A percentile compares a stretch with the other conserved stretches of the same genome.
Conservation (phyloP, 1,140 invertebrate genomes). For the Heliconius eleuchia region DNA sequence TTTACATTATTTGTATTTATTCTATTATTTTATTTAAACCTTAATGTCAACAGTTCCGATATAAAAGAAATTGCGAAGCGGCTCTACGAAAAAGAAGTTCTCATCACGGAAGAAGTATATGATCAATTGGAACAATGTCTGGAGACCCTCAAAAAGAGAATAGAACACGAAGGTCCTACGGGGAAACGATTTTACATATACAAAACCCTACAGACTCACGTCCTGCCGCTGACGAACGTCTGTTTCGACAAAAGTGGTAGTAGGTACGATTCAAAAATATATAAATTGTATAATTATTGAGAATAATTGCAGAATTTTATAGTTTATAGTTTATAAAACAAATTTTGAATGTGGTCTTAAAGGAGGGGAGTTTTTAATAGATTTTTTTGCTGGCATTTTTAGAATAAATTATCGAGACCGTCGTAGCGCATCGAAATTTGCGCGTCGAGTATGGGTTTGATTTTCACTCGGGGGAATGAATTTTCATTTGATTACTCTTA, state of each 20-base stretch:
- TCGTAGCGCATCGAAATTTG: too few relatives aligned
- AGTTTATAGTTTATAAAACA: too few relatives aligned
- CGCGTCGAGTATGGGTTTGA: not conserved
- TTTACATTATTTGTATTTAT: too few relatives aligned
- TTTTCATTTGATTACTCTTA: not conserved
- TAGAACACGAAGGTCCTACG: slow-evolving; percentile 81
- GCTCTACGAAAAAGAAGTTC: slow-evolving; percentile 78
- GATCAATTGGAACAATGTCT: slow-evolving; percentile 69
- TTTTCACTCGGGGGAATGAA: too few relatives aligned
- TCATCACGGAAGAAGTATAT: slow-evolving; percentile 78
- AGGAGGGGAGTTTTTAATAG: too few relatives aligned
- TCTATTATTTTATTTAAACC: too few relatives aligned
- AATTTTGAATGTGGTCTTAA: too few relatives aligned
- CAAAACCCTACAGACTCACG: slow-evolving; percentile 87
- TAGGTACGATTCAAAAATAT: slow-evolving; percentile 65
- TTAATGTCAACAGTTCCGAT: slow-evolving; percentile 78
- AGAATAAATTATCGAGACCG: too few relatives aligned
- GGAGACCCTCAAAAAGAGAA: slow-evolving; percentile 80
- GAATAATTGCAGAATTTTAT: not conserved
- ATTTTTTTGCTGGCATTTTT: too few relatives aligned
- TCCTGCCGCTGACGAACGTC: slow-evolving; percentile 90
- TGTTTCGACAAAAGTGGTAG: slow-evolving; percentile 87
- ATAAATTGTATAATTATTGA: not conserved
- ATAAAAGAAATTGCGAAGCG: slow-evolving; percentile 77
- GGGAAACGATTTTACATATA: slow-evolving; percentile 85